Conservation (phyloP, 2,113 vertebrate genomes). For the Eleginops maclovinus region DNA sequence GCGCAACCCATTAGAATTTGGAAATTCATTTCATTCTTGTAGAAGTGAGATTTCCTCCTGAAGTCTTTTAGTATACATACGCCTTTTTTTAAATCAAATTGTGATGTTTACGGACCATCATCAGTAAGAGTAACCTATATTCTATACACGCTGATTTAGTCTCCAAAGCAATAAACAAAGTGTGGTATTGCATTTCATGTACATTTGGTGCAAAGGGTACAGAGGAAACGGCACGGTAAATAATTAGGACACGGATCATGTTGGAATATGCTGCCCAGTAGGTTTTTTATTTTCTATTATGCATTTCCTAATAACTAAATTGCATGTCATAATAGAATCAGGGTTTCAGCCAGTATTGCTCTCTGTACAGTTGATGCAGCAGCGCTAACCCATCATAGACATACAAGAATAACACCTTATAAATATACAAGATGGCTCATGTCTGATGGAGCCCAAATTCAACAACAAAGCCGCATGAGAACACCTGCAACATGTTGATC, state of each 20-base stretch:
- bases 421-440: slow-evolving; percentile 74
- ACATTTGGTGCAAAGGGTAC: slow-evolving; percentile 67
- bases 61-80: slow-evolving; percentile 79
- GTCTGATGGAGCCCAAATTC: slow-evolving; percentile 55
- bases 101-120: slow-evolving; percentile 67
- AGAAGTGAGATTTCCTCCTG: slow-evolving; percentile 74
- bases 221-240: slow-evolving; percentile 66
- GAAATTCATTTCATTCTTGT: slow-evolving; percentile 65
- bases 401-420: slow-evolving; percentile 66
- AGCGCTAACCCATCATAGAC: slow-evolving; percentile 59
- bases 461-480: slow-evolving; percentile 59
- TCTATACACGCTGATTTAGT: slow-evolving; percentile 76
- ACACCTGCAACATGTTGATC: slow-evolving; percentile 61
- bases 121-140: slow-evolving; percentile 73
- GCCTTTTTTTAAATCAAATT: slow-evolving; percentile 65
- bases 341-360: slow-evolving; percentile 70
- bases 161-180: slow-evolving; percentile 72
- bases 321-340: slow-evolving; percentile 62
- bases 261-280: slow-evolving; percentile 73
- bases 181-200: slow-evolving; percentile 67
- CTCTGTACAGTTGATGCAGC: slow-evolving; percentile 74
- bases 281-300: slow-evolving; percentile 74
- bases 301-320: slow-evolving; percentile 68
- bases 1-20: slow-evolving; percentile 72
- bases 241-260: slow-evolving; percentile 75